Conservation (phyloP, 2,113 vertebrate species). For the Neolamprologus ventralis region DNA sequence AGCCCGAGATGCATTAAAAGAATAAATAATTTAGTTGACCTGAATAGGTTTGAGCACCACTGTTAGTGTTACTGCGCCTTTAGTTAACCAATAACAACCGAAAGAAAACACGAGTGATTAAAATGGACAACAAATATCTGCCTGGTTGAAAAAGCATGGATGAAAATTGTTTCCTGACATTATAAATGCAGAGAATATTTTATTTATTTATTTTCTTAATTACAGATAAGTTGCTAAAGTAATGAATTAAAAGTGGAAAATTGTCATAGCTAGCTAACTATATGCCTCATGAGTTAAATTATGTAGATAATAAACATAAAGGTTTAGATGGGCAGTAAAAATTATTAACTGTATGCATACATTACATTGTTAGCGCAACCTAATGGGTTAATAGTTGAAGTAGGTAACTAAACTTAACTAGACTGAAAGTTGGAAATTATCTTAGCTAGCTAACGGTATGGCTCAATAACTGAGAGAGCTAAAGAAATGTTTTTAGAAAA, state of each 20-base stretch:
- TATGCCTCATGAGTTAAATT: not conserved
- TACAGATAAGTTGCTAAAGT: not conserved
- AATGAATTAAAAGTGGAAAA: not conserved
- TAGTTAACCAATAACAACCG: not conserved
- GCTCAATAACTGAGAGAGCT: not conserved
- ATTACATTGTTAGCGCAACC: not conserved
- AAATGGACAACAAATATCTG: not conserved
- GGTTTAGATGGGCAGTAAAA: not conserved
- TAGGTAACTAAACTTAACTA: not conserved
- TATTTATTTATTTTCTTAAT: not conserved
- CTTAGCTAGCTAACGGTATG: not conserved
- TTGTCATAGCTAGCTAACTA: not conserved
- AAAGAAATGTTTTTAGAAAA: not conserved
- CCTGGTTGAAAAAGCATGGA: not conserved
- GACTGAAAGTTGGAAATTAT: not conserved
- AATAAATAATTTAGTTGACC: not conserved
- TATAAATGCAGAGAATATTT: not conserved
- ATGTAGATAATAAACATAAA: not conserved
- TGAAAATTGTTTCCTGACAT: not conserved
- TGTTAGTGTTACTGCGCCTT: not conserved
- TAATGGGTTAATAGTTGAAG: not conserved
- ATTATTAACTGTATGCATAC: not conserved
- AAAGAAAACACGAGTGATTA: not conserved
- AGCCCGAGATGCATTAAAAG: not conserved
- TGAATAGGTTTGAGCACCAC: not conserved